Conservation (phyloP, 30 jellyfish, hydroid and myxozoan species). For the Hydractinia echinata region DNA sequence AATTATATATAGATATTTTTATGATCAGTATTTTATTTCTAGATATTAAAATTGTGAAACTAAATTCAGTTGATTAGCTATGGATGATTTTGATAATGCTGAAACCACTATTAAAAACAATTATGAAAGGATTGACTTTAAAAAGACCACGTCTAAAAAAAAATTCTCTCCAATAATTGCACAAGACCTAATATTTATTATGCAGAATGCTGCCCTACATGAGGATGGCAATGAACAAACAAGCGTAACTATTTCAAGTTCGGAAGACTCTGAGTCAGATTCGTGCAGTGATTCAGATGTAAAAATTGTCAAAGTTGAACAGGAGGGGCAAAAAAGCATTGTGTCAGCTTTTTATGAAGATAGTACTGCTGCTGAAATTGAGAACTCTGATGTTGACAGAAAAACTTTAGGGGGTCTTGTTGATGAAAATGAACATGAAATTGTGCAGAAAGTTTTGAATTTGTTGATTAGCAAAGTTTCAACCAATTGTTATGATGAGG, state of each 20-base stretch:
- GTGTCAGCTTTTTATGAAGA: slow-evolving; percentile 26
- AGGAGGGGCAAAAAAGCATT: neutral
- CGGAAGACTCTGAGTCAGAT: slow-evolving; percentile 9
- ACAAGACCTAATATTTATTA: slow-evolving; percentile 18
- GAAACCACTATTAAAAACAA: neutral
- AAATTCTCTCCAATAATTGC: neutral
- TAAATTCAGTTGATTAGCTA: neutral
- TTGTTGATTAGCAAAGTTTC: too few species aligned
- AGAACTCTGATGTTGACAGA: slow-evolving; percentile 1
- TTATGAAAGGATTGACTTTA: slow-evolving; percentile 10
- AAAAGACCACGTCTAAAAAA: neutral
- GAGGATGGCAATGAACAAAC: neutral
- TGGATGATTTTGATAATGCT: slow-evolving; percentile 12
- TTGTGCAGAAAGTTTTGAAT: too few species aligned
- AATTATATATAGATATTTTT: too few species aligned
- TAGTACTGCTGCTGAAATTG: neutral
- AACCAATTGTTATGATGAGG: too few species aligned
- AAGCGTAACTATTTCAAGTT: neutral
- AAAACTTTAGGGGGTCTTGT: neutral
- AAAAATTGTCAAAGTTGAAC: neutral
- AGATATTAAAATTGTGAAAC: too few species aligned
- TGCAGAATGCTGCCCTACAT: slow-evolving; percentile 23
- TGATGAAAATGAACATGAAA: too few species aligned
- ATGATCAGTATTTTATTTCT: too few species aligned
- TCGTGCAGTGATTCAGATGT: slow-evolving; percentile 42